These are phyloP conservation scores for Lanistes nyassanus DNA, from an alignment of 1,140 invertebrate genomes.

Conservation along the genomic window DNA sequence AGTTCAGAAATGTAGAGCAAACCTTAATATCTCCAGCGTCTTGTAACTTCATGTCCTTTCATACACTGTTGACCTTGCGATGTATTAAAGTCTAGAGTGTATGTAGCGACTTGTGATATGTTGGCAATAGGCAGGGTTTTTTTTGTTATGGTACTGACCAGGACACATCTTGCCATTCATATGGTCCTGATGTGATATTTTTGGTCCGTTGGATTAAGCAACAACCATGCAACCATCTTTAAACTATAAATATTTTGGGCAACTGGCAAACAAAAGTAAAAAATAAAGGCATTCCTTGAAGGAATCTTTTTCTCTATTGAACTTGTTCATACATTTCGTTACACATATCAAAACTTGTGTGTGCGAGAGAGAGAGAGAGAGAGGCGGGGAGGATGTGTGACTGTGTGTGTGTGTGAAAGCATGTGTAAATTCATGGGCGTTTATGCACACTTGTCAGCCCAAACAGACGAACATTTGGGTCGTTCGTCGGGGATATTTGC, in stretches of 20 bases:
- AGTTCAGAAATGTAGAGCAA: too few relatives aligned
- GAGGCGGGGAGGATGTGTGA: neutral
- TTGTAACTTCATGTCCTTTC: too few relatives aligned
- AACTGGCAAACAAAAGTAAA: neutral
- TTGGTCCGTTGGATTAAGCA: neutral
- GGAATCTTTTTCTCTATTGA: neutral
- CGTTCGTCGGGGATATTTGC: neutral
- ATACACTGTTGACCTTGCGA: too few relatives aligned
- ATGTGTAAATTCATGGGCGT: neutral
- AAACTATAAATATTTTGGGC: neutral
- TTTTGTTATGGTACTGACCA: too few relatives aligned
- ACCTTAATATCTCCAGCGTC: too few relatives aligned
- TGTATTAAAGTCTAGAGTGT: too few relatives aligned
- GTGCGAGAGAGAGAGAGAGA: conserved; percentile 9
- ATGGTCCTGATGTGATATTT: neutral
- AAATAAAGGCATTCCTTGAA: neutral
- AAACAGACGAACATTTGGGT: neutral
- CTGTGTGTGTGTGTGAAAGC: conserved; percentile 5
- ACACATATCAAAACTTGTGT: neutral
- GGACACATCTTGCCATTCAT: too few relatives aligned
- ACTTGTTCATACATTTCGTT: neutral
- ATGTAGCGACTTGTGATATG: too few relatives aligned
- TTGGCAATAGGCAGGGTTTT: too few relatives aligned
- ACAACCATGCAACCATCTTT: neutral
- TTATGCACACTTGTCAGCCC: neutral